Percentiles rank a stretch among this genome's conserved stretches.
Conservation (phyloP, 1,140 invertebrate species). For the Varroa destructor region DNA sequence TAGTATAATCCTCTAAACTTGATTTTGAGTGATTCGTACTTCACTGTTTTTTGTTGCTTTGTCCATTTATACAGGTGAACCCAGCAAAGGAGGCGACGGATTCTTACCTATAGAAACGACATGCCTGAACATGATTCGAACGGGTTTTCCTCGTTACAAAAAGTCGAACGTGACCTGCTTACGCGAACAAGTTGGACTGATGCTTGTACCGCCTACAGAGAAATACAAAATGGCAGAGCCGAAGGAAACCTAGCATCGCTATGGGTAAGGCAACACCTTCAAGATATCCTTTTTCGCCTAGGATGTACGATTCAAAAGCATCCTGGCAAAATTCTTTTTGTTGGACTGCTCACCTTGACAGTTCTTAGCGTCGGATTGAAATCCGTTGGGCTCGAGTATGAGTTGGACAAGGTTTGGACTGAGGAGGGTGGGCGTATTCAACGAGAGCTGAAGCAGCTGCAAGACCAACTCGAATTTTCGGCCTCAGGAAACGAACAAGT, state of each 20-base stretch:
- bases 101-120: too few relatives aligned
- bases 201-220: constrained; percentile 68
- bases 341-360: constrained; percentile 70
- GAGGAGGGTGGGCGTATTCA: constrained; percentile 78
- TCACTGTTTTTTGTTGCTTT: too few relatives aligned
- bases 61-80: too few relatives aligned
- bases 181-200: constrained; percentile 84
- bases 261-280: constrained; percentile 63
- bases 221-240: constrained; percentile 71
- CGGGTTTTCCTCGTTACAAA: too few relatives aligned
- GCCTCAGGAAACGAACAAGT: constrained; percentile 68
- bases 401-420: constrained; percentile 83
- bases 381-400: constrained; percentile 71
- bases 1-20: too few relatives aligned
- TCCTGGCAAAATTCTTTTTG: constrained; percentile 83
- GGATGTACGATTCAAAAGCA: constrained; percentile 77
- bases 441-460: constrained; percentile 68
- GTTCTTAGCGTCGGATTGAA: constrained; percentile 86
- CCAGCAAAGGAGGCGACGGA: too few relatives aligned
- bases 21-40: too few relatives aligned
- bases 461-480: constrained; percentile 54
- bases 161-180: constrained; percentile 56
- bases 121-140: too few relatives aligned
- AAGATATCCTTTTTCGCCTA: constrained; percentile 67
- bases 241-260: constrained; percentile 59